Evolutionary conservation across 2,888 invertebrate species (phyloP).

Genomic region (Neoitamus cyanurus): DNA sequence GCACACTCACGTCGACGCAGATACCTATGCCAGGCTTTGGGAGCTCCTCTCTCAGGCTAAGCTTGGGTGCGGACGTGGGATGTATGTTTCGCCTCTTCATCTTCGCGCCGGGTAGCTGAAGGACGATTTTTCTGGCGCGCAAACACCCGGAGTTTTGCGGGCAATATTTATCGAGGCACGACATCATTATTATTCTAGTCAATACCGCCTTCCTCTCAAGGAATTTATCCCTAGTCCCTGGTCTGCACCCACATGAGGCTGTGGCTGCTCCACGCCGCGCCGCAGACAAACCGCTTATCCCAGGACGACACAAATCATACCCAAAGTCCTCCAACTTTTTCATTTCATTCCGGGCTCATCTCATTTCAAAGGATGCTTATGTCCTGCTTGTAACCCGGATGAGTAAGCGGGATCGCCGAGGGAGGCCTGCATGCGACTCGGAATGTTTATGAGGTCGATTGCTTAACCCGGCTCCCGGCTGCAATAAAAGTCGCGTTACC

Average conservation of each 20-base stretch:
- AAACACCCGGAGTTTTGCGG: background rate
- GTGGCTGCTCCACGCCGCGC: background rate
- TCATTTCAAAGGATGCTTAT: background rate
- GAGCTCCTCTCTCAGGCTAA: too few relatives aligned
- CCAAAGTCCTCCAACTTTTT: background rate
- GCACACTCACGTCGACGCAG: background rate
- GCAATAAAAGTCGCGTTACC: background rate
- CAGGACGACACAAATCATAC: slow-evolving; percentile 2
- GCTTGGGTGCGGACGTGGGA: background rate
- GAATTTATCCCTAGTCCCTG: background rate
- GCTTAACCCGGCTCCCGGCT: background rate
- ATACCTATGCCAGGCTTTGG: background rate
- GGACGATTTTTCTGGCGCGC: background rate
- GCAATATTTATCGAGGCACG: slow-evolving; percentile 11
- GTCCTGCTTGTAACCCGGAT: background rate
- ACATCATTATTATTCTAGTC: slow-evolving; percentile 28
- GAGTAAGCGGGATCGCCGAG: background rate
- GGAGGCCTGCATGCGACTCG: background rate
- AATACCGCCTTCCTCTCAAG: background rate
- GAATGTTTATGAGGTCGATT: slow-evolving; percentile 5
- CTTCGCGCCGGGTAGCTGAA: background rate
- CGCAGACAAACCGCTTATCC: background rate
- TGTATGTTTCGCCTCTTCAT: background rate
- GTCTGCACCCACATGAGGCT: background rate
- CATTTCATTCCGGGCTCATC: slow-evolving; percentile 18